Evolutionary conservation across 2,888 invertebrate species (phyloP).

Genomic region (Spodoptera exigua): DNA sequence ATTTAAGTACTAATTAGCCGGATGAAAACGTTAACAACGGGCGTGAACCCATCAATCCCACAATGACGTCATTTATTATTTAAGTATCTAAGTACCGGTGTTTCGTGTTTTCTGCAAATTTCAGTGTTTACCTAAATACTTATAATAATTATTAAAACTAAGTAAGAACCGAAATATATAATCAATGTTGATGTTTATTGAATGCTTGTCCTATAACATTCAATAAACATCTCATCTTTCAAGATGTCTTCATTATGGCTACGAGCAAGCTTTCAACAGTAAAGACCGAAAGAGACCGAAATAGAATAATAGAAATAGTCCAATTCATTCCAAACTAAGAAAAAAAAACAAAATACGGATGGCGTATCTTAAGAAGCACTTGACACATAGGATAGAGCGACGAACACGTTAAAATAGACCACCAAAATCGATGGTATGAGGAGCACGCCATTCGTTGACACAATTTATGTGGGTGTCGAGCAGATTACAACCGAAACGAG

Average conservation of each 20-base stretch:
- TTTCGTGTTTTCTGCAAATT: too few relatives aligned
- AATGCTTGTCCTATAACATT: background rate
- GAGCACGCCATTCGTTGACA: conserved; percentile 69
- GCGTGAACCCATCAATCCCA: conserved; percentile 29
- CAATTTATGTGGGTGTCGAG: conserved; percentile 75
- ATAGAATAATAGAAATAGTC: conserved; percentile 3
- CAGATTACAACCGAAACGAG: conserved; percentile 67
- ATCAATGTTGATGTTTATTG: too few relatives aligned
- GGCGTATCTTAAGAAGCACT: conserved; percentile 45
- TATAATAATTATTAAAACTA: too few relatives aligned
- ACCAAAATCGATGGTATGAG: conserved; percentile 62
- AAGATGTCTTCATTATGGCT: conserved; percentile 2
- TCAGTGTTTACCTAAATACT: too few relatives aligned
- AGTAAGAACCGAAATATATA: too few relatives aligned
- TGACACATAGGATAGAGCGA: conserved; percentile 50
- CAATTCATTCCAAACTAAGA: conserved; percentile 23
- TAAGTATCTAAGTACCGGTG: background rate
- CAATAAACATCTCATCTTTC: background rate
- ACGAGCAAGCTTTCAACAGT: background rate
- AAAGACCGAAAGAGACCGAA: conserved; percentile 1
- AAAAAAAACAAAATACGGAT: conserved; percentile 31
- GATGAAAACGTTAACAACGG: conserved; percentile 6
- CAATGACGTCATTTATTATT: conserved; percentile 2
- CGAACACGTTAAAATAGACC: conserved; percentile 60
- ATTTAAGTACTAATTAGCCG: background rate